Base-by-base conservation (phyloP, 2,797 vertebrate species). In the Typhlichthys eigenmanni region DNA sequence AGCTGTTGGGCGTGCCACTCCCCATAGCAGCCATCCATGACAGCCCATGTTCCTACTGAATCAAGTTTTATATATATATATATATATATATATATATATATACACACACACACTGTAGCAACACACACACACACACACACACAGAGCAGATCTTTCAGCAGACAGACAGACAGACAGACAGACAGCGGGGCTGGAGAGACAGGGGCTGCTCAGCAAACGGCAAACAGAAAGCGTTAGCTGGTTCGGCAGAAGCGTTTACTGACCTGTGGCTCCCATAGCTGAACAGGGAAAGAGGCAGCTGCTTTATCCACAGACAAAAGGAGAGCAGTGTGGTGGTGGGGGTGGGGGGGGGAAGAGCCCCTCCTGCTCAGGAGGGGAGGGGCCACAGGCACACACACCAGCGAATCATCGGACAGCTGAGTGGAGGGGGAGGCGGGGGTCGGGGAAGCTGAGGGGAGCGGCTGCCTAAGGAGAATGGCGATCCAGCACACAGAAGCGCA, bases 231-330 rank as follows among this genome's bases (percentile, higher is more conserved):
- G 80, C 83, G 69, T 75, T 74, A 84, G 71, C 75, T 64, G 78
- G 70, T 68, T 80, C 81, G 71, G 75, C 63, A 83, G 87, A 85
- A 83, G 72, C 64, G 29, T 71, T 75, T 90, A 93, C 93, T 91
- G 90, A 93, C 92, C 93, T 93, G 92, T 80, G 85, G 81, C 80
- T 91, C 91, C 91, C 92, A 94, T 93, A 90, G 89, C 88, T 92
- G 90, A 85, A 87, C 86, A 88, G 86, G 82, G 86, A 92, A 85
- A 92, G 82, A 91, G 77, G 87, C 83, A 91, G 89, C 88, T 92
- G 91, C 88, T 91, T 85, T 87, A 88, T 89, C 81, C 85, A 85
- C 78, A 75, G 88, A 93, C 90, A 93, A 92, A 92, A 91, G 89
- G 84, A 91, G 82, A 86, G 83, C 75, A 72, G 14, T 84, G 81